Percentiles rank a stretch among this genome's conserved stretches.
Conservation (phyloP, 2,113 vertebrate species). For the Amblyopsis rosae region DNA sequence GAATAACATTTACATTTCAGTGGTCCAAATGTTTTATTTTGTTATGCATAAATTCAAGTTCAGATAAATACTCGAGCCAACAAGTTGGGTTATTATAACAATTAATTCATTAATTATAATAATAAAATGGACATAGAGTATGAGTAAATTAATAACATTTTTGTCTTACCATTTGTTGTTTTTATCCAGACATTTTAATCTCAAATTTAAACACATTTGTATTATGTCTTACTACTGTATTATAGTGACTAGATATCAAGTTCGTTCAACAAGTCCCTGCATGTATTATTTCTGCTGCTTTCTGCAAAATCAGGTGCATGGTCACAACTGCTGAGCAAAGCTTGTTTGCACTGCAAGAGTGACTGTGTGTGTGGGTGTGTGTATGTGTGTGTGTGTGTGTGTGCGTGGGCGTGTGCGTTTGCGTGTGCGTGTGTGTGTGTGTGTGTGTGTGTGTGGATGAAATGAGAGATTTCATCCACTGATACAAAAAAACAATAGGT, state of each 20-base stretch:
- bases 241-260: too few relatives aligned
- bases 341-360: slow-evolving; percentile 25
- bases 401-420: slow-evolving; percentile 14
- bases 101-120: too few relatives aligned
- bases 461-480: background rate
- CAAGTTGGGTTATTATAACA: background rate
- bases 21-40: background rate
- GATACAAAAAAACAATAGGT: slow-evolving; percentile 31
- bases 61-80: background rate
- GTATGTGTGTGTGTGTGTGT: background rate
- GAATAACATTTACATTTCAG: background rate
- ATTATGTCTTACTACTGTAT: too few relatives aligned
- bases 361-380: slow-evolving; percentile 10
- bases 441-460: background rate
- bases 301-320: slow-evolving; percentile 14
- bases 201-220: too few relatives aligned
- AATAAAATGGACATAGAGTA: background rate
- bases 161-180: background rate
- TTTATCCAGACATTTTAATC: background rate
- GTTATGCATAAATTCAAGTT: background rate
- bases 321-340: background rate
- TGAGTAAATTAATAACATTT: background rate
- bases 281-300: background rate
- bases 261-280: too few relatives aligned
- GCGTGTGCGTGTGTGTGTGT: background rate